Percentiles rank a stretch among this genome's conserved stretches.
These are phyloP conservation scores for Tragulus kanchil DNA, from an alignment of 2,113 vertebrate species.

Conservation along the genomic window DNA sequence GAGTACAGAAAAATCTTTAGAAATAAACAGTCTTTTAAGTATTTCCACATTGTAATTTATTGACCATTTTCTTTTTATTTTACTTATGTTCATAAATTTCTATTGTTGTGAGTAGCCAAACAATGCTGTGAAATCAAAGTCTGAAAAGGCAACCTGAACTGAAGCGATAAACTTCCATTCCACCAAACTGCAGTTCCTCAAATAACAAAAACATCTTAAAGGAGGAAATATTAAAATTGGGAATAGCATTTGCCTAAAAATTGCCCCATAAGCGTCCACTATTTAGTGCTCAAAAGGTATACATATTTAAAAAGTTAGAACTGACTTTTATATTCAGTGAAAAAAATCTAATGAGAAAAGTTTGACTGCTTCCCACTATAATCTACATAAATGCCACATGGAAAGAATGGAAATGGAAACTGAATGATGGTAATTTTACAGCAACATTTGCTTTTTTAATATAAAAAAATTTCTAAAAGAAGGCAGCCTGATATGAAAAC, in stretches of 20 bases:
- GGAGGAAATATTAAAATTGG: not conserved
- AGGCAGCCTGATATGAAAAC: not conserved
- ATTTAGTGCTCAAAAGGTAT: not conserved
- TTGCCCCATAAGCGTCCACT: not conserved
- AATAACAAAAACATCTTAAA: slow-evolving; percentile 19
- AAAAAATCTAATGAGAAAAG: not conserved
- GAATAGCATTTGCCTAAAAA: not conserved
- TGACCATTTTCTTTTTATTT: not conserved
- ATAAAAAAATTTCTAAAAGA: not conserved
- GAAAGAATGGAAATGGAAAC: not conserved
- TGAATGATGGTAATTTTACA: not conserved
- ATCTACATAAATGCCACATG: not conserved
- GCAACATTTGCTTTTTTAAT: not conserved
- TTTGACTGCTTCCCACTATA: not conserved
- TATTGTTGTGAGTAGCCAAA: not conserved
- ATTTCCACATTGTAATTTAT: not conserved
- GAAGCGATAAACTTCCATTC: not conserved
- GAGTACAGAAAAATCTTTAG: not conserved
- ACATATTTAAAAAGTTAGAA: not conserved
- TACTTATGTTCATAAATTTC: not conserved
- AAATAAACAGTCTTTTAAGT: not conserved
- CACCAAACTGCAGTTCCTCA: not conserved
- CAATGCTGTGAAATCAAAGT: not conserved
- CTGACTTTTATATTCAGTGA: not conserved
- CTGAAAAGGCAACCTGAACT: not conserved